Conservation (phyloP, 2,888 invertebrate genomes). For the Drosophila borealis region DNA sequence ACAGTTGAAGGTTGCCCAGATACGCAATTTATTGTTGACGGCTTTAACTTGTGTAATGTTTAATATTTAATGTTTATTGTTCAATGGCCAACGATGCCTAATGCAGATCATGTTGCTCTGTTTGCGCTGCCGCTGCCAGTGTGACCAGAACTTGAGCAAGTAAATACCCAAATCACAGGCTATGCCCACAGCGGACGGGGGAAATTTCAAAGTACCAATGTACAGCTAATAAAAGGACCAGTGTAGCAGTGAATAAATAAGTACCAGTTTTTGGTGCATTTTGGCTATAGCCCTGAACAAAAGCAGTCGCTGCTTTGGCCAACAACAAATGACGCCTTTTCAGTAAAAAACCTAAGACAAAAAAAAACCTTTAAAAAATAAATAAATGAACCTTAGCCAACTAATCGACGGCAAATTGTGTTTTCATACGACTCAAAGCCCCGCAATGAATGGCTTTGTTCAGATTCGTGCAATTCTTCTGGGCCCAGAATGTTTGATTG, state of each 20-base stretch:
- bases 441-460: conserved; percentile 58
- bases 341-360: not conserved
- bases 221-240: not conserved
- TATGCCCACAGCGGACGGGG: no score
- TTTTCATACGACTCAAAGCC: conserved; percentile 34
- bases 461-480: conserved; percentile 25
- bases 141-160: conserved; percentile 3
- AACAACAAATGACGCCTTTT: conserved; percentile 16
- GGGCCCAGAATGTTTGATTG: conserved; percentile 36
- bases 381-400: conserved; percentile 24
- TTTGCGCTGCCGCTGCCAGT: not conserved
- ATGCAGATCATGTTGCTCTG: conserved; percentile 17
- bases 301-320: not conserved
- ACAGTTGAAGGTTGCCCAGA: conserved; percentile 73
- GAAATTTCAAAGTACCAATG: conserved; percentile 4
- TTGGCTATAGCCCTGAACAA: conserved; percentile 24
- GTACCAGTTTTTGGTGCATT: conserved; percentile 2
- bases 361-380: conserved; percentile 7
- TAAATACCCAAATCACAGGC: not conserved
- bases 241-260: not conserved
- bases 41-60: conserved; percentile 50
- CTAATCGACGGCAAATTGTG: conserved; percentile 57
- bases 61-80: conserved; percentile 28
- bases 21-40: conserved; percentile 55
- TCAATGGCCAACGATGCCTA: conserved; percentile 13